Evolutionary conservation across 2,797 vertebrate species (phyloP).

Genomic region (Margarornis squamiger): DNA sequence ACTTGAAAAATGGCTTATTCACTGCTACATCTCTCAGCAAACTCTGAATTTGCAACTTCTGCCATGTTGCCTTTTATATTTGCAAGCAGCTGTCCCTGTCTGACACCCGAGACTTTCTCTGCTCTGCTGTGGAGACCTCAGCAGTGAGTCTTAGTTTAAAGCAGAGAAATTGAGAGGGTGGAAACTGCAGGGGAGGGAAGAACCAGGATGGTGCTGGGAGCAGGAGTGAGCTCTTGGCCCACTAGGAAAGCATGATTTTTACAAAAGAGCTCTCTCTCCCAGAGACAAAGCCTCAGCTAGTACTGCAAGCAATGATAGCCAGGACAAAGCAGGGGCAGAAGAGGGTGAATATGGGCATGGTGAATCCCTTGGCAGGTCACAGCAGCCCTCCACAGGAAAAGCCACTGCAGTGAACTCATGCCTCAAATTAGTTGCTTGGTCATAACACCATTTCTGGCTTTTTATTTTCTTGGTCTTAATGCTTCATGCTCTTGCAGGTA

Average conservation of each 20-base stretch:
- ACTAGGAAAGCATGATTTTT: not conserved
- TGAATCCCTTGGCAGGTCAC: not conserved
- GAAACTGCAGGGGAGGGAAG: not conserved
- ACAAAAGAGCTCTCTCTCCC: not conserved
- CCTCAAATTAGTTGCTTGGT: not conserved
- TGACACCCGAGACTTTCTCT: not conserved
- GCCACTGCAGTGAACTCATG: fast-evolving
- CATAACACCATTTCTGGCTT: not conserved
- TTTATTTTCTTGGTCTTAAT: not conserved
- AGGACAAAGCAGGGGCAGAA: not conserved
- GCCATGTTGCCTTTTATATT: not conserved
- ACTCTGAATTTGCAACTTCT: not conserved
- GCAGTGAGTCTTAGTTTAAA: not conserved
- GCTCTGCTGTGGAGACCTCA: not conserved
- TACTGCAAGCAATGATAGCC: not conserved
- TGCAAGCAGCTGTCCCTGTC: too few species aligned
- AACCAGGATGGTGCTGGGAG: not conserved
- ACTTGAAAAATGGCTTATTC: not conserved
- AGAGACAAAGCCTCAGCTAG: not conserved
- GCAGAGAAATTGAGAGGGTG: not conserved
- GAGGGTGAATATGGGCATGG: not conserved
- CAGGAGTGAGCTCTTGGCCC: not conserved
- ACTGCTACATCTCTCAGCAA: not conserved
- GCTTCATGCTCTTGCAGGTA: not conserved
- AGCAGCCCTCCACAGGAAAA: not conserved